Evolutionary conservation across 1,140 invertebrate genomes (phyloP).

Genomic region (Drosophila pandora): DNA sequence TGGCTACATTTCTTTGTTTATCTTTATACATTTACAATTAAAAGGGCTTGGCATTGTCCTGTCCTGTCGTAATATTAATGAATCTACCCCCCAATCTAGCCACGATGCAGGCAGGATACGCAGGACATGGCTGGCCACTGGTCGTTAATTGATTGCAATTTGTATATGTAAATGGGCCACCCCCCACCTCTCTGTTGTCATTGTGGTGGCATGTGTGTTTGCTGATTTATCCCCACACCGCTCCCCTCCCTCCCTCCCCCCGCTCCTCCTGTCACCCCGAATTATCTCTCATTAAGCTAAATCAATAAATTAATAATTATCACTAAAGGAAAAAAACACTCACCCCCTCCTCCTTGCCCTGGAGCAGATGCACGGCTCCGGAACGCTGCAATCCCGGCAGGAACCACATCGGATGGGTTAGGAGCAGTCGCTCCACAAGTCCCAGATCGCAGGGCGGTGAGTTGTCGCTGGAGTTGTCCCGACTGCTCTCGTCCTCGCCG

Average conservation of each 20-base stretch:
- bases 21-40: slow-evolving; percentile 80
- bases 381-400: slow-evolving; percentile 96
- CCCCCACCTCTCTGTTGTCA: not conserved
- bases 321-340: slow-evolving; percentile 73
- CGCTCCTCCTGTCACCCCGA: not conserved
- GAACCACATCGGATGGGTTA: slow-evolving; percentile 97
- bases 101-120: not conserved
- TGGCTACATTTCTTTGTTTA: slow-evolving; percentile 79
- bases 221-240: slow-evolving; percentile 28
- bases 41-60: slow-evolving; percentile 66
- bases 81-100: slow-evolving; percentile 43
- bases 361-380: slow-evolving; percentile 95
- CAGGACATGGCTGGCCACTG: slow-evolving; percentile 18
- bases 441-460: slow-evolving; percentile 90
- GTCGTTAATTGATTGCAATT: slow-evolving; percentile 76
- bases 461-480: slow-evolving; percentile 71
- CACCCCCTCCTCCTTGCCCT: slow-evolving; percentile 96
- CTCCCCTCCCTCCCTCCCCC: not conserved
- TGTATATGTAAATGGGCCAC: slow-evolving; percentile 70
- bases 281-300: slow-evolving; percentile 72
- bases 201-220: slow-evolving; percentile 53
- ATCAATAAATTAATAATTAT: slow-evolving; percentile 76
- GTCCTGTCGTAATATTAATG: slow-evolving; percentile 78
- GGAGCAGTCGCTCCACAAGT: slow-evolving; percentile 92
- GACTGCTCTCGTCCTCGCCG: slow-evolving; percentile 56